Evolutionary conservation across 2,888 invertebrate genomes (phyloP).

Genomic region (Ariolimax columbianus): DNA sequence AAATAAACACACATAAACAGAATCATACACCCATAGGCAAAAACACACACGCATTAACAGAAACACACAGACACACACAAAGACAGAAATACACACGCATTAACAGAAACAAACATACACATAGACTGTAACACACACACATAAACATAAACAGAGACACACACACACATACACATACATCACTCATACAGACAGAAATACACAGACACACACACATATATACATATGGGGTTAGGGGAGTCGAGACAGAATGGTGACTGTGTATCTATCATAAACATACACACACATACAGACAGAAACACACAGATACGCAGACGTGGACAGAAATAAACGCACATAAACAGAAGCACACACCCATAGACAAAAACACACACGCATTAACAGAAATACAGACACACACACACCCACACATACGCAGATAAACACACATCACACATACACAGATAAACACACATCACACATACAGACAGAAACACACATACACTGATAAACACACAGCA

Average conservation of each 20-base stretch:
- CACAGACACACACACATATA: slow-evolving; percentile 14
- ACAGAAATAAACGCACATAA: not conserved
- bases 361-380: not conserved
- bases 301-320: not conserved
- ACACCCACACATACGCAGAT: not conserved
- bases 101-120: not conserved
- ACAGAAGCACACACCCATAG: not conserved
- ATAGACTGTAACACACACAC: not conserved
- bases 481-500: not conserved
- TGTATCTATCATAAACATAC: not conserved
- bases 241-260: too few species aligned
- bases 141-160: too few species aligned
- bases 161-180: too few species aligned
- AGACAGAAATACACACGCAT: not conserved
- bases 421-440: not conserved
- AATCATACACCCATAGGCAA: not conserved
- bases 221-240: too few species aligned
- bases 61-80: too few species aligned
- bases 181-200: too few species aligned
- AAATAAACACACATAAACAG: not conserved
- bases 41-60: not conserved
- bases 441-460: not conserved
- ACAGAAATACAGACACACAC: not conserved
- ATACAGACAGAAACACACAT: not conserved
- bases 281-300: not conserved